Conservation (phyloP, 2,113 vertebrate genomes). For the Lophura nycthemera region DNA sequence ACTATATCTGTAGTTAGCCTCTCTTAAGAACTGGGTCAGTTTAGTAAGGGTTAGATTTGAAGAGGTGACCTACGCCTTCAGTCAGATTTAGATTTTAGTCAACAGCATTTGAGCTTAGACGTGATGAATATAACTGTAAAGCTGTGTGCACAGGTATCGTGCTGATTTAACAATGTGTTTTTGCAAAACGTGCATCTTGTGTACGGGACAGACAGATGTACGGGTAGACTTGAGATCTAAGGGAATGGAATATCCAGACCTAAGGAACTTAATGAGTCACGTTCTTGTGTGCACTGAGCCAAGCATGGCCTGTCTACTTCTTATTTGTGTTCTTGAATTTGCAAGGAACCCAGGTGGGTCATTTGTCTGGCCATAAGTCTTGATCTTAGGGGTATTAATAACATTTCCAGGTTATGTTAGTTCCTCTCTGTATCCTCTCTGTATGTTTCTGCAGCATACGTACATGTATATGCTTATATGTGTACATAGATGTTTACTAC, state of each 20-base stretch:
- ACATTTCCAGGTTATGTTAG: background rate
- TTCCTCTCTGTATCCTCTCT: background rate
- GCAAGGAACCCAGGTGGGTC: background rate
- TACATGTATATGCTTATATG: background rate
- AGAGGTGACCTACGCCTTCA: background rate
- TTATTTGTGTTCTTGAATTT: background rate
- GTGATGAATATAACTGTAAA: background rate
- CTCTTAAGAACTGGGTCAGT: background rate
- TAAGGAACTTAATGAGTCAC: background rate
- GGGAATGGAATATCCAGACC: background rate
- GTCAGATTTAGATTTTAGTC: background rate
- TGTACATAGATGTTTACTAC: background rate
- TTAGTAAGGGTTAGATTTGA: background rate
- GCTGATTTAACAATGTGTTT: background rate
- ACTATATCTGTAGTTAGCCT: background rate
- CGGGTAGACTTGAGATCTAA: background rate
- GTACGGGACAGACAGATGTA: background rate
- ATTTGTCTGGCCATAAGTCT: background rate
- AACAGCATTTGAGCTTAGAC: background rate
- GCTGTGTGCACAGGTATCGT: background rate
- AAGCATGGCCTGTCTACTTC: background rate
- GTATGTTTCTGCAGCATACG: fast-evolving
- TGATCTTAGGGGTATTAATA: background rate
- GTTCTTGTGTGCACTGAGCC: background rate
- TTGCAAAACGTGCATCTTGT: background rate